Conservation (phyloP, 92 coral and sea anemone genomes). For the Pocillopora meandrina region DNA sequence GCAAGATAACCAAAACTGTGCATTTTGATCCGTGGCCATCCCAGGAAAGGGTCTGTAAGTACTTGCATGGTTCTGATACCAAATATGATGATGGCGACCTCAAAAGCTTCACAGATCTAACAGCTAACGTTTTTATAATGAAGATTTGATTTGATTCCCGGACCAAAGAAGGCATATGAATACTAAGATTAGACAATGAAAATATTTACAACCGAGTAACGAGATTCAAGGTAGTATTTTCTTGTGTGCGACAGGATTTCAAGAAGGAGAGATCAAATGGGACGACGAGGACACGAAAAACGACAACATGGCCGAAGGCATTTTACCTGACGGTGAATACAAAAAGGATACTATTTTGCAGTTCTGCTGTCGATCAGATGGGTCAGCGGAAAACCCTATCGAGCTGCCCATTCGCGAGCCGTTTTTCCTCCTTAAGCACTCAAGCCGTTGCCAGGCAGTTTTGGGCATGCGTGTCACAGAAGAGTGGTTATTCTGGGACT, state of each 20-base stretch:
- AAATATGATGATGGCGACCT: too few species aligned
- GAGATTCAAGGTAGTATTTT: background rate
- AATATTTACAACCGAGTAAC: too few species aligned
- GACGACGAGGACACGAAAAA: slow-evolving; percentile 57
- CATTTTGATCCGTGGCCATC: too few species aligned
- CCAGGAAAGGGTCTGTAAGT: too few species aligned
- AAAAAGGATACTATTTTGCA: slow-evolving; percentile 31
- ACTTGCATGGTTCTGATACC: too few species aligned
- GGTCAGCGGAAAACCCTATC: slow-evolving; percentile 37
- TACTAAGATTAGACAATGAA: too few species aligned
- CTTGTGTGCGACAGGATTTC: slow-evolving; percentile 17
- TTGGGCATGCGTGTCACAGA: slow-evolving; percentile 34
- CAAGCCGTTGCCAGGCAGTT: slow-evolving; percentile 25
- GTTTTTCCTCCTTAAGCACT: slow-evolving; percentile 32
- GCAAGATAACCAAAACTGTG: too few species aligned
- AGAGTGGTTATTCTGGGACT: slow-evolving; percentile 47
- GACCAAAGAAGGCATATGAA: too few species aligned
- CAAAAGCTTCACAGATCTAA: too few species aligned
- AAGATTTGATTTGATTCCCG: too few species aligned
- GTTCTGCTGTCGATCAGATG: slow-evolving; percentile 58
- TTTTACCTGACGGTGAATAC: slow-evolving; percentile 47
- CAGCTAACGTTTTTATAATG: too few species aligned
- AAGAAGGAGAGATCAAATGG: slow-evolving; percentile 43
- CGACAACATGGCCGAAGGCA: slow-evolving; percentile 29
- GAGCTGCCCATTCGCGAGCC: slow-evolving; percentile 40